Evolutionary conservation across 2,797 vertebrate species (phyloP).

Genomic region (Diglossa cyanea): DNA sequence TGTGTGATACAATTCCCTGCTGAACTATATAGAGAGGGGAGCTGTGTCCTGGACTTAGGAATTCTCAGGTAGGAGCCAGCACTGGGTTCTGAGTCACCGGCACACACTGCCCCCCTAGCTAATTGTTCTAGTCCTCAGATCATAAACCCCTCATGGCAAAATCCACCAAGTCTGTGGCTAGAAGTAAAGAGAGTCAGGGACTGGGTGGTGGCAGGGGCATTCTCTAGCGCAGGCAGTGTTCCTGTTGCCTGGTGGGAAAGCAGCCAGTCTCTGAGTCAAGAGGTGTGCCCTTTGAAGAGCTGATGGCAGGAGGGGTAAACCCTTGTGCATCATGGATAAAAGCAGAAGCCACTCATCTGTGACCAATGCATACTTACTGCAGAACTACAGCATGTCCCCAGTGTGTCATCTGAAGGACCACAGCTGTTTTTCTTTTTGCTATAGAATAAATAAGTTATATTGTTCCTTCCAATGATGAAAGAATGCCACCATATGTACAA

Average conservation of each 20-base stretch:
- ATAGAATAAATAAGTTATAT: neutral
- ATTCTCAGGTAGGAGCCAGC: neutral
- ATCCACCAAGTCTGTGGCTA: neutral
- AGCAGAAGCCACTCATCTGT: neutral
- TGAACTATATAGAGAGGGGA: neutral
- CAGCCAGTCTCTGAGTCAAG: neutral
- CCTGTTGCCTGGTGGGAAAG: neutral
- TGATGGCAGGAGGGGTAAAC: neutral
- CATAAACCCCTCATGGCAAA: neutral
- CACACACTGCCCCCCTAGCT: accelerated
- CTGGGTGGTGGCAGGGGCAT: neutral
- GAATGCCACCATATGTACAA: neutral
- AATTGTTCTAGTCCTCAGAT: neutral
- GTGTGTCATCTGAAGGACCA: neutral
- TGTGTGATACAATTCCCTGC: neutral
- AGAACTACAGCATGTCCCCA: neutral
- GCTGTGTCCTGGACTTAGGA: neutral
- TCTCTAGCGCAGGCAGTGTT: neutral
- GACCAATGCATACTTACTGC: accelerated
- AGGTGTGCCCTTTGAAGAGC: neutral
- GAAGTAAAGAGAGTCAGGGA: neutral
- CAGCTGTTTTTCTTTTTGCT: neutral
- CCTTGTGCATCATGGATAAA: accelerated
- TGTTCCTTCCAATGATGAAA: neutral
- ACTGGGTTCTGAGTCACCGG: neutral